Conservation (phyloP, 1,140 invertebrate genomes). For the Bombus superbus region DNA sequence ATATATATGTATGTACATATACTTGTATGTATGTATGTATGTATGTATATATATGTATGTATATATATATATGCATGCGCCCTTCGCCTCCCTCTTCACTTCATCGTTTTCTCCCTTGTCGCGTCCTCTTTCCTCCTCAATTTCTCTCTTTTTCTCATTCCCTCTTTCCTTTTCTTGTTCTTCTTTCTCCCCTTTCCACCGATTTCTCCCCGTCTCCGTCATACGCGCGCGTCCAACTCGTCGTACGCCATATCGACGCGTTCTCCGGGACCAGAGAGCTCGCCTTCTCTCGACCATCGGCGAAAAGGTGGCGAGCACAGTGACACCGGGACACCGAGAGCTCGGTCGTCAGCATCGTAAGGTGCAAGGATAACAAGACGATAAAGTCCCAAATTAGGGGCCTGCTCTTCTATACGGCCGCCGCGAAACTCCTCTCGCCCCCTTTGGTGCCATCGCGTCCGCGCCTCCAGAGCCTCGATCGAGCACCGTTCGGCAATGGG, state of each 20-base stretch:
- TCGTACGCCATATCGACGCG: slow-evolving; percentile 31
- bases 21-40: too few species aligned
- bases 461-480: not conserved
- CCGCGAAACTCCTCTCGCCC: not conserved
- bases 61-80: not conserved
- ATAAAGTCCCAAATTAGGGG: slow-evolving; percentile 69
- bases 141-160: not conserved
- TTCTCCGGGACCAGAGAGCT: not conserved
- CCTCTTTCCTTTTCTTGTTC: not conserved
- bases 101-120: not conserved
- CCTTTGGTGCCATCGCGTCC: not conserved
- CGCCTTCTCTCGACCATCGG: slow-evolving; percentile 3
- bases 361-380: slow-evolving; percentile 70
- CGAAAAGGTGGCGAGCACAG: slow-evolving; percentile 42
- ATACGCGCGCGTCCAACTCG: not conserved
- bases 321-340: slow-evolving; percentile 50
- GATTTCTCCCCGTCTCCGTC: not conserved
- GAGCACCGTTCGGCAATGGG: not conserved
- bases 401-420: slow-evolving; percentile 15
- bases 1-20: not conserved
- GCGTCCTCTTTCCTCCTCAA: not conserved
- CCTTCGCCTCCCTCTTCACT: not conserved
- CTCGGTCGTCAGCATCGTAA: slow-evolving; percentile 51
- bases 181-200: not conserved
- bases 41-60: too few species aligned